These are phyloP conservation scores for Mechanitis mazaeus DNA, from an alignment of 2,888 invertebrate species.

Conservation along the genomic window DNA sequence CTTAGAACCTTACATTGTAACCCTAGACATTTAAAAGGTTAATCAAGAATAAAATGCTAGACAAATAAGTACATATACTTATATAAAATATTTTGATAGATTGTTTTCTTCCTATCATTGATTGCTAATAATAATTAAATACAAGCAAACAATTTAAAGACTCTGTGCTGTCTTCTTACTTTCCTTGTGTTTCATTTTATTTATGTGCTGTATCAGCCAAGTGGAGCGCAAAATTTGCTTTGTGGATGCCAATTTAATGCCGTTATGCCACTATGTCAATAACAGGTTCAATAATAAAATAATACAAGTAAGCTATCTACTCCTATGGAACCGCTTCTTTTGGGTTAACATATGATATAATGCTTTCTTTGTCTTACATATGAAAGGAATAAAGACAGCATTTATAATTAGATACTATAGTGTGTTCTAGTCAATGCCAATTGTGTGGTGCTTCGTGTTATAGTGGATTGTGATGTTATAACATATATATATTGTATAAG, in stretches of 20 bases:
- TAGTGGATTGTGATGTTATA: neutral
- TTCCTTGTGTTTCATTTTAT: constrained; percentile 12
- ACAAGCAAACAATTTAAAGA: too few relatives aligned
- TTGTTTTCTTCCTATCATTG: too few relatives aligned
- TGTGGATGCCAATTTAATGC: constrained; percentile 50
- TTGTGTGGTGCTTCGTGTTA: neutral
- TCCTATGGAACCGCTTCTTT: constrained; percentile 15
- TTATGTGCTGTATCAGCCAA: constrained; percentile 44
- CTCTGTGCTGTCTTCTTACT: neutral
- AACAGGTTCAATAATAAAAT: constrained; percentile 35
- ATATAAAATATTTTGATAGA: too few relatives aligned
- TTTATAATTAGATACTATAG: neutral
- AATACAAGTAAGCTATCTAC: constrained; percentile 35
- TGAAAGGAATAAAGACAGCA: constrained; percentile 3
- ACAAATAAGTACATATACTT: too few relatives aligned
- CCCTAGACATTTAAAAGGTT: too few relatives aligned
- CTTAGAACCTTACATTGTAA: too few relatives aligned
- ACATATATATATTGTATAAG: neutral
- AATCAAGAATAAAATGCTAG: too few relatives aligned
- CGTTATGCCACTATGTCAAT: constrained; percentile 72
- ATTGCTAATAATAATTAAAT: too few relatives aligned
- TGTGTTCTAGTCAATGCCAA: neutral
- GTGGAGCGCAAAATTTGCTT: constrained; percentile 41
- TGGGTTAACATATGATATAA: neutral
- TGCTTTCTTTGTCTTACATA: constrained; percentile 4